These are phyloP conservation scores for Triops cancriformis DNA, from an alignment of 1,140 invertebrate genomes.

Conservation along the genomic window DNA sequence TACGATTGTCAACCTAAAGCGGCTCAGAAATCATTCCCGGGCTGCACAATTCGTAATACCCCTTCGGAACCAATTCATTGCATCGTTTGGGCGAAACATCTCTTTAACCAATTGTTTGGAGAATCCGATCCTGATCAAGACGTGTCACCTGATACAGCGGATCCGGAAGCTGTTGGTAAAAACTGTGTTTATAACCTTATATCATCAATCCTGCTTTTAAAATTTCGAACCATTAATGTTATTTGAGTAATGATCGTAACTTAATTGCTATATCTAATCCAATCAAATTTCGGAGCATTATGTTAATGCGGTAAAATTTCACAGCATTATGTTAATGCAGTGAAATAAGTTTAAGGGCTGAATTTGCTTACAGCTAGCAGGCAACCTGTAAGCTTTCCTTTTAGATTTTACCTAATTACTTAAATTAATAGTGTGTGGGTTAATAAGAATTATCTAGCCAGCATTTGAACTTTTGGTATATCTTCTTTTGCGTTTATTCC, in stretches of 20 bases:
- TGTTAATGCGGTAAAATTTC: no score
- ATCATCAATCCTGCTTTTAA: not conserved
- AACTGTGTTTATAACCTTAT: not conserved
- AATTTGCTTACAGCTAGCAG: no score
- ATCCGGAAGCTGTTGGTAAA: slow-evolving; percentile 68
- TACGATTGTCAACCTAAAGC: slow-evolving; percentile 94
- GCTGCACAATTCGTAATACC: slow-evolving; percentile 97
- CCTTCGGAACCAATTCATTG: slow-evolving; percentile 99
- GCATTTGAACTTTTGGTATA: not conserved
- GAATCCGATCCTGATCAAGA: slow-evolving; percentile 93
- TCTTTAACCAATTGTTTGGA: slow-evolving; percentile 98
- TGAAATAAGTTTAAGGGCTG: no score
- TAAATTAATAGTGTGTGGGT: no score
- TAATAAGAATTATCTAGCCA: no score
- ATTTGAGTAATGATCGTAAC: slow-evolving; percentile 26
- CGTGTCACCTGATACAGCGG: slow-evolving; percentile 92
- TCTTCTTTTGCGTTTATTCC: slow-evolving; percentile 20
- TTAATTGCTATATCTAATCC: no score
- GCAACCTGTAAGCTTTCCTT: no score
- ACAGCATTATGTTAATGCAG: no score
- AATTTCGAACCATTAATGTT: no score
- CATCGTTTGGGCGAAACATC: slow-evolving; percentile 98
- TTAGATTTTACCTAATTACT: no score
- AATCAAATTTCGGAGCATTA: no score
- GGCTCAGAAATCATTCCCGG: slow-evolving; percentile 85